Evolutionary conservation across 2,797 vertebrate genomes (phyloP), one percentile per base, ranked within the genome.

Genomic region (Semaprochilodus insignis): DNA sequence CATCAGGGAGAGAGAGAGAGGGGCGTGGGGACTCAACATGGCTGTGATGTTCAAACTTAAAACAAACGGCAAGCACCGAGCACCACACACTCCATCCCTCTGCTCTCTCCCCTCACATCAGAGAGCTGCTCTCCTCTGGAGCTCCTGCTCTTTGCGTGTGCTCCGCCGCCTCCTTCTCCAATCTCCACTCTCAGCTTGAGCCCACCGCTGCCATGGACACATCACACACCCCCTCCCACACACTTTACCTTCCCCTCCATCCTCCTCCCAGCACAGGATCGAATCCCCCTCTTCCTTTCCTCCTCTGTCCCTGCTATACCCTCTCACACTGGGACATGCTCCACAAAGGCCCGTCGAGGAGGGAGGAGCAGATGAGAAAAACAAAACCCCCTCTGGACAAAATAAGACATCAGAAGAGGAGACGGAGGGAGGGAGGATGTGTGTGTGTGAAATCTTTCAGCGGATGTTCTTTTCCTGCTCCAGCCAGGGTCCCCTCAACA

Each of bases 101-200:
- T 60, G 14, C 69, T 66, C 66, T 62, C 82, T 79, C 83, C 85
- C 87, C 36, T 63, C 62, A 77, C 73, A 81, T 88, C 67, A 81
- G 71, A 82, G 72, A 85, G 87, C 82, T 63, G 62, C 34, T 75
- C 78, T 83, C 84, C 85, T 87, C 74, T 86, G 83, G 77, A 80
- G 86, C 87, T 82, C 87, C 89, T 87, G 87, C 87, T 87, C 76
- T 77, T 87, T 85, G 90, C 81, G 87, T 94, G 94, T 95, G 95
- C 93, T 94, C 88, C 74, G 74, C 6, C 44, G 88, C 86, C 84
- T 91, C 88, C 87, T 89, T 77, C 90, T 91, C 88, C 92, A 95
- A 95, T 95, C 92, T 92, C 89, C 90, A 77, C 54, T 86, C 94
- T 89, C 94, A 90, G 93, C 92, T 87, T 92, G 95, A 92, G 91